Conservation (phyloP, 37 sponge, comb jelly and placozoan genomes). For the Ianthella basta region DNA sequence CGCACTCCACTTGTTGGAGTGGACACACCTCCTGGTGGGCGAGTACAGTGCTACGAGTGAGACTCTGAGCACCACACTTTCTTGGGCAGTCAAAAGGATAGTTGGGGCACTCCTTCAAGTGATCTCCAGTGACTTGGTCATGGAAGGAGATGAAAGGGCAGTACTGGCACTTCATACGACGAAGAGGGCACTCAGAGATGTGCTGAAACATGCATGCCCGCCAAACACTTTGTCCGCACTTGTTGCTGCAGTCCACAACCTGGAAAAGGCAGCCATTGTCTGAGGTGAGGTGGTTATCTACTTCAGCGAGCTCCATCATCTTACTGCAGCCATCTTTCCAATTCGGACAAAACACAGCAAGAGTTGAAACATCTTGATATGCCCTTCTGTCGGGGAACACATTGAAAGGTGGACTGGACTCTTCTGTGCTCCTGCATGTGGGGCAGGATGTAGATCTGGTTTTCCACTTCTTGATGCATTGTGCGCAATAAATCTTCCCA, state of each 20-base stretch:
- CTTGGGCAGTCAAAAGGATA: constrained; percentile 58
- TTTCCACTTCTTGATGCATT: constrained; percentile 59
- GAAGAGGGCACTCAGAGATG: constrained; percentile 40
- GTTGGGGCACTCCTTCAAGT: constrained; percentile 50
- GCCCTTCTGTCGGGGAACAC: not conserved
- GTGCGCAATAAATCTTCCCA: constrained; percentile 66
- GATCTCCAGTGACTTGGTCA: constrained; percentile 42
- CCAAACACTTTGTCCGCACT: constrained; percentile 40
- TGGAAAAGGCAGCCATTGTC: constrained; percentile 49
- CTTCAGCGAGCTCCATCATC: constrained; percentile 40
- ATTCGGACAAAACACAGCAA: constrained; percentile 54
- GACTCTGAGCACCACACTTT: constrained; percentile 47
- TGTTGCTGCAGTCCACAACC: constrained; percentile 40
- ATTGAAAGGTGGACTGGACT: not conserved
- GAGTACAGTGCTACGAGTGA: constrained; percentile 35
- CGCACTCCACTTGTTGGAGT: constrained; percentile 33
- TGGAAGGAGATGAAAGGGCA: constrained; percentile 50
- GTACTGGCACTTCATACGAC: constrained; percentile 53
- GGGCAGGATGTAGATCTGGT: constrained; percentile 50
- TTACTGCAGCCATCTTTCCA: constrained; percentile 49
- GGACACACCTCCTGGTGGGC: constrained; percentile 53
- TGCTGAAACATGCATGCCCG: constrained; percentile 47
- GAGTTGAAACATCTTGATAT: constrained; percentile 35
- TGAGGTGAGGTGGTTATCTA: constrained; percentile 38
- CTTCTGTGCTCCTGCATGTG: constrained; percentile 29